These are phyloP conservation scores for Centropus unirufus DNA, from an alignment of 2,113 vertebrate species.

Conservation along the genomic window DNA sequence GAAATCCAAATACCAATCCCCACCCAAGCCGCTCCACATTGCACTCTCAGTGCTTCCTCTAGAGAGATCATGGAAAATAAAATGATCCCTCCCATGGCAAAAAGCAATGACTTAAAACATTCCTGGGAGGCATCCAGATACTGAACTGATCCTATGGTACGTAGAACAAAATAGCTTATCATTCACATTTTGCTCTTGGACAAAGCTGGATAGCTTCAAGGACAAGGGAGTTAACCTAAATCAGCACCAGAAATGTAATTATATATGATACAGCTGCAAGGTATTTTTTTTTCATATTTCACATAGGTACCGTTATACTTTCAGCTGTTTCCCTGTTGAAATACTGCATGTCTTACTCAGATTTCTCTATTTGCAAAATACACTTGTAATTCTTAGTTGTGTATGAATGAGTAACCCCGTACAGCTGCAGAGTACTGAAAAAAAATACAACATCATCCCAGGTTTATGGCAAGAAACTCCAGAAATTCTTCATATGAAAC, in stretches of 20 bases:
- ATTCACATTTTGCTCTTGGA: slow-evolving; percentile 14
- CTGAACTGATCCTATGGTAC: not conserved
- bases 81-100: not conserved
- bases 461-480: not conserved
- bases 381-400: not conserved
- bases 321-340: slow-evolving; percentile 31
- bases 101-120: not conserved
- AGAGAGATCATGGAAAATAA: not conserved
- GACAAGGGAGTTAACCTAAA: slow-evolving; percentile 23
- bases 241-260: not conserved
- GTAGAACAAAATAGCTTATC: slow-evolving; percentile 50
- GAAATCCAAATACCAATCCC: not conserved
- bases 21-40: not conserved
- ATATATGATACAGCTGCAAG: slow-evolving; percentile 48
- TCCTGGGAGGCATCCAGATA: slow-evolving; percentile 19
- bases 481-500: not conserved
- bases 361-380: not conserved
- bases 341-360: not conserved
- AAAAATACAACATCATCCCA: not conserved
- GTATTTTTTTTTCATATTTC: slow-evolving; percentile 27
- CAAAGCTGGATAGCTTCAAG: slow-evolving; percentile 42
- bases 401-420: not conserved
- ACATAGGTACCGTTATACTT: slow-evolving; percentile 44
- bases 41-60: not conserved
- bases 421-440: not conserved